These are phyloP conservation scores for Schizopygopsis pylzovi DNA, from an alignment of 2,797 vertebrate genomes.

Conservation along the genomic window DNA sequence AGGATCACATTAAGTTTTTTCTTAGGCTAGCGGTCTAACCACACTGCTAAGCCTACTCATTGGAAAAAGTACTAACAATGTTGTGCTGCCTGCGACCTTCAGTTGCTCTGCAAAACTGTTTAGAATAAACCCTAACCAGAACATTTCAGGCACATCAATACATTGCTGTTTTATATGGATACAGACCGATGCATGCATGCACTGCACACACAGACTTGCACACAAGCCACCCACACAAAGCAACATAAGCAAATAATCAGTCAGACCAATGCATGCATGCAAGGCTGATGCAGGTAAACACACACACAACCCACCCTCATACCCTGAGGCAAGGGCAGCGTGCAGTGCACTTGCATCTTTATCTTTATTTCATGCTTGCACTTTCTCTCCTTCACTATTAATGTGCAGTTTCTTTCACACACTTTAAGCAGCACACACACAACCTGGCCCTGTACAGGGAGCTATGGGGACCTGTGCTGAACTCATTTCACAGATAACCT, in stretches of 20 bases:
- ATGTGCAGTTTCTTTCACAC: conserved; percentile 1
- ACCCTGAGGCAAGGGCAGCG: conserved; percentile 4
- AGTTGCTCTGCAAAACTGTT: background rate
- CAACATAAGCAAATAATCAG: background rate
- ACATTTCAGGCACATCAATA: background rate
- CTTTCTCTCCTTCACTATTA: conserved; percentile 19
- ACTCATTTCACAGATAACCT: conserved; percentile 61
- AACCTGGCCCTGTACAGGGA: conserved; percentile 26
- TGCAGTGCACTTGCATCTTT: conserved; percentile 20
- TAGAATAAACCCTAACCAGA: background rate
- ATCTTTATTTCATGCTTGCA: conserved; percentile 46
- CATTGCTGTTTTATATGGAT: background rate
- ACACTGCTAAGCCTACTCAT: background rate
- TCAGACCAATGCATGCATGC: background rate
- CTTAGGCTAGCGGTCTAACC: background rate
- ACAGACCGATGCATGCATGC: background rate
- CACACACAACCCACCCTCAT: background rate
- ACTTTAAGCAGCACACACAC: background rate
- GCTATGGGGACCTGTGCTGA: conserved; percentile 48
- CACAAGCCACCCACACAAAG: background rate
- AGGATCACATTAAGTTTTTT: background rate
- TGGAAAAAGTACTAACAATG: background rate
- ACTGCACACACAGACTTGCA: background rate
- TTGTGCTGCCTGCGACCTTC: background rate
- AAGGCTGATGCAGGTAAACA: background rate